Conservation (phyloP, 2,113 vertebrate species). For the Actinemys pallida region DNA sequence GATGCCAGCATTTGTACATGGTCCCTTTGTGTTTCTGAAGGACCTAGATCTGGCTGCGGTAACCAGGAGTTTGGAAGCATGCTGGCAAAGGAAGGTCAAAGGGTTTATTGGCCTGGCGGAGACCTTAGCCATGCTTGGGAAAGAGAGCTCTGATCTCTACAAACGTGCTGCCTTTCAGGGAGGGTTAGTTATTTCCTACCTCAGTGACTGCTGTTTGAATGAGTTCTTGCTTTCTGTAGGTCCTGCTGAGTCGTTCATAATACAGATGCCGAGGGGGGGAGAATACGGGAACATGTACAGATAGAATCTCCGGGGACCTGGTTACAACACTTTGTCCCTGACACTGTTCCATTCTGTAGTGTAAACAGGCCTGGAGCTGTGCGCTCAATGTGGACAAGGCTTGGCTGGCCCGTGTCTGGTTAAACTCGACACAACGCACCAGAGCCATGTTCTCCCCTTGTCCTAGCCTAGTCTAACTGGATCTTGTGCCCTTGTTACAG, state of each 20-base stretch:
- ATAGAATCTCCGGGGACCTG: no score
- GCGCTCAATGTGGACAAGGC: background rate
- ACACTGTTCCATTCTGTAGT: background rate
- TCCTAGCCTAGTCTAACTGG: background rate
- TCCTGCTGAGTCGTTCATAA: background rate
- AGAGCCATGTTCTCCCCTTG: background rate
- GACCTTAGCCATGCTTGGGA: background rate
- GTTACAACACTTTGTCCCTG: no score
- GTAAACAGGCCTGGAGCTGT: background rate
- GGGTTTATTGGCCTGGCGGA: background rate
- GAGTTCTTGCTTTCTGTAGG: background rate
- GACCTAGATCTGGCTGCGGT: background rate
- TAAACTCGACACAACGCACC: background rate
- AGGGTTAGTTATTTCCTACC: slow-evolving; percentile 30
- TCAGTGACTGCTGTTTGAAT: slow-evolving; percentile 8
- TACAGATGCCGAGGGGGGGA: no score
- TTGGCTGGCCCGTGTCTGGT: background rate
- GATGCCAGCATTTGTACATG: no score
- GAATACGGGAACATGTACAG: no score
- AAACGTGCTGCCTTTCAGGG: background rate
- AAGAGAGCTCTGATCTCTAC: no score
- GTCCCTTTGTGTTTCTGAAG: background rate
- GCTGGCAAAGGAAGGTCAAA: no score
- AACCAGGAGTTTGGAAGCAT: no score
- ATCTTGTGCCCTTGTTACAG: background rate